Evolutionary conservation across 2,888 invertebrate species (phyloP).

Genomic region (Conomelus anceps): DNA sequence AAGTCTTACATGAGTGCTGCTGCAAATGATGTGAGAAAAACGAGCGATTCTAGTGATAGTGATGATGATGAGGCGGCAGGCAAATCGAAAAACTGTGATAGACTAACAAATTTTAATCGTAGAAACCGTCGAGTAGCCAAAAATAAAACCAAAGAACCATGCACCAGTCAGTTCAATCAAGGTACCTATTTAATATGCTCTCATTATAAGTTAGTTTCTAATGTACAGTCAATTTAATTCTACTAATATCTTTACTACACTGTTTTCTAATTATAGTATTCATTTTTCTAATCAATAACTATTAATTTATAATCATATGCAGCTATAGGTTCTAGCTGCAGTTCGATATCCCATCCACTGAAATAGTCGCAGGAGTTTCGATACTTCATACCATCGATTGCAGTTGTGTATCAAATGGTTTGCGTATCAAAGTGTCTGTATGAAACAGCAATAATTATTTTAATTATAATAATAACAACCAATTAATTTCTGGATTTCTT

Average conservation of each 20-base stretch:
- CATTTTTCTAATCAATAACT: too few species aligned
- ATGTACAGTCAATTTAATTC: not conserved
- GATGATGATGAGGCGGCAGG: constrained; percentile 25
- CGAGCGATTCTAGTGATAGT: constrained; percentile 12
- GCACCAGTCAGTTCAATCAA: constrained; percentile 10
- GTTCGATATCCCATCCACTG: too few species aligned
- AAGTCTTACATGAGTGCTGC: constrained; percentile 46
- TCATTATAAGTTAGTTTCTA: not conserved
- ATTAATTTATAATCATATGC: too few species aligned
- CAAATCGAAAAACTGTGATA: not conserved
- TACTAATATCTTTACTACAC: not conserved
- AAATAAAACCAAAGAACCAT: constrained; percentile 7
- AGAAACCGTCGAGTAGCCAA: not conserved
- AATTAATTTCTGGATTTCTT: too few species aligned
- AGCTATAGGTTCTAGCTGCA: too few species aligned
- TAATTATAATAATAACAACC: too few species aligned
- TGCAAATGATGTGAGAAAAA: not conserved
- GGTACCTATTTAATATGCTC: constrained; percentile 8
- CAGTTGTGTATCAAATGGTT: too few species aligned
- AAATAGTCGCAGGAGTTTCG: too few species aligned
- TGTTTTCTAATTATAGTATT: not conserved
- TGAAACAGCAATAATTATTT: too few species aligned
- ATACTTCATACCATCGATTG: too few species aligned
- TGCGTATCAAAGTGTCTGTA: too few species aligned
- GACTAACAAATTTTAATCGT: not conserved